Percentiles rank a stretch among this genome's conserved stretches.
Evolutionary conservation across 2,888 invertebrate species (phyloP).

Genomic region (Zygothrica quintamaculata): DNA sequence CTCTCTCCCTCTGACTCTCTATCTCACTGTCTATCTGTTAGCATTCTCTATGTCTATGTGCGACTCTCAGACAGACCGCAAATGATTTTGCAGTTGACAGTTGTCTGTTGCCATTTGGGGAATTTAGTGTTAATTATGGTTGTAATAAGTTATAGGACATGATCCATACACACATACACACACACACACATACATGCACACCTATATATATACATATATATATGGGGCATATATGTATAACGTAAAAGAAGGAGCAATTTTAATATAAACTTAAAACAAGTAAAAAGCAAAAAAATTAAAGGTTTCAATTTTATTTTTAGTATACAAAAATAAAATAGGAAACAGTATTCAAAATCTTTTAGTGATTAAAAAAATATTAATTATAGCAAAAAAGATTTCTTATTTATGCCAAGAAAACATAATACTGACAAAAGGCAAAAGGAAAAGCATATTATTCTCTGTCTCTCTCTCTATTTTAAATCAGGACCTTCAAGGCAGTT

Average conservation of each 20-base stretch:
- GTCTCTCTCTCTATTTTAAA: no score
- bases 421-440: no score
- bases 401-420: not conserved
- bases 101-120: conserved; percentile 77
- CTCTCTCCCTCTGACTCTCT: not conserved
- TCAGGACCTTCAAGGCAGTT: no score
- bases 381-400: no score
- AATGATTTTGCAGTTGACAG: conserved; percentile 81
- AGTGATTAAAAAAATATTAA: no score
- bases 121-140: conserved; percentile 80
- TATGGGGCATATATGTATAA: not conserved
- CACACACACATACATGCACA: conserved; percentile 6
- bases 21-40: not conserved
- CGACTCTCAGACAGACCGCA: conserved; percentile 56
- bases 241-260: no score
- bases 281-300: no score
- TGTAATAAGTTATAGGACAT: conserved; percentile 76
- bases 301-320: no score
- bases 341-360: no score
- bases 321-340: no score
- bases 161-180: conserved; percentile 18
- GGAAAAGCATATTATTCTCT: no score
- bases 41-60: conserved; percentile 6
- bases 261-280: no score
- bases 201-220: not conserved